Base-by-base conservation (phyloP, 2,888 invertebrate species). In the Oscheius onirici region DNA sequence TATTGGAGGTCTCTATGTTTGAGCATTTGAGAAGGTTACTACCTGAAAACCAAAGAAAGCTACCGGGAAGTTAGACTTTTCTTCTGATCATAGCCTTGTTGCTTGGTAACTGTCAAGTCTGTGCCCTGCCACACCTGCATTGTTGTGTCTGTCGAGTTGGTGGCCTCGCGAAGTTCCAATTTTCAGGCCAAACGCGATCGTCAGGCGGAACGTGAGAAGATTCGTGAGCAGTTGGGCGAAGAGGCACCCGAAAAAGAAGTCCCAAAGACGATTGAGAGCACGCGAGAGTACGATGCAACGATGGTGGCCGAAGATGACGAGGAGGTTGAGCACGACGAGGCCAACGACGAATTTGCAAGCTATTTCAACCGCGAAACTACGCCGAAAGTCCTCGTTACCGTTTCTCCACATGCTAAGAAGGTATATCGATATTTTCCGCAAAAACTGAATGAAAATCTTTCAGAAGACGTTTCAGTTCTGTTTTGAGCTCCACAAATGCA, bases 361-460 rank as follows among this genome's bases (percentile, higher is more conserved):
- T 97, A 95, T 88, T 97, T 94, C 88, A 91, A 92, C 80, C 92
- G 93, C 75, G 91, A 92, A 6, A 94, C 94, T 83, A 93, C 93
- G 80, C 97, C 97, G 0, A 97, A 96, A 91, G 93, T 99, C 28
- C 90, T 99, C n/a, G 94, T 99, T 66, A 97, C 97, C 11, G 96
- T 93, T 82, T 92, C 93, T 0, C 96, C 96, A 87, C 94, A 95
- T 90, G 96, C 97, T 0, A 92, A 93, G 83, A 87, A 89, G 79
- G 91, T 91, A 85, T 86, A 84, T 69, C 61, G 34, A 67, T n/a
- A 24, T 44, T 43, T 34, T 34, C n/a, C n/a, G n/a, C n/a, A n/a
- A n/a, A n/a, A n/a, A n/a, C n/a, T n/a, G n/a, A 6, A 8, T n/a
- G 13, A 26, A 43, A 67, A 20, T 67, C 34, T 71, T 84, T 52